Conservation (phyloP, 2,888 invertebrate genomes). For the Scaptomyza reducta region DNA sequence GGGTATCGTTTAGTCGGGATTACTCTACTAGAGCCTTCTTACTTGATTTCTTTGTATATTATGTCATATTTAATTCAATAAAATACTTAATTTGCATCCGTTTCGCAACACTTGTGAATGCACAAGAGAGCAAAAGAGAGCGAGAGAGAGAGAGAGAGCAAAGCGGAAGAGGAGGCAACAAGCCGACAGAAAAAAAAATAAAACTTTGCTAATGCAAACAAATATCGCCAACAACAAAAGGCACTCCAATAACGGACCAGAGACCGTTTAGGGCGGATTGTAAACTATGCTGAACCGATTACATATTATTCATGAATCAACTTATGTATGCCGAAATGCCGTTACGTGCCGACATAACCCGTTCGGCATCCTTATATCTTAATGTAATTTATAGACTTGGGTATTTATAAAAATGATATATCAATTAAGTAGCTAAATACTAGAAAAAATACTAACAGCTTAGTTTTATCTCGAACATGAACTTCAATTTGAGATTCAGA, state of each 20-base stretch:
- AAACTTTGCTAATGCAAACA: neutral
- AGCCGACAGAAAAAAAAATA: conserved; percentile 1
- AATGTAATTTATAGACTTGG: conserved; percentile 3
- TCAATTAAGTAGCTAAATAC: neutral
- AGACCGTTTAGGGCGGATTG: conserved; percentile 25
- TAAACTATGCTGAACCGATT: conserved; percentile 52
- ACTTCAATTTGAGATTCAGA: neutral
- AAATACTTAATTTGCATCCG: conserved; percentile 59
- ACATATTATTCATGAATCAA: conserved; percentile 70
- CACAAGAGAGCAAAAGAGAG: conserved; percentile 1
- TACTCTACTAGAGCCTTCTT: no score
- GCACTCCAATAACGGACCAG: conserved; percentile 47
- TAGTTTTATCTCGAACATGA: neutral
- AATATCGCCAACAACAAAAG: conserved; percentile 39
- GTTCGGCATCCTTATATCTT: conserved; percentile 29
- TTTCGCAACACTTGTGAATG: conserved; percentile 25
- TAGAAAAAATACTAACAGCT: neutral
- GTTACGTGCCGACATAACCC: conserved; percentile 19
- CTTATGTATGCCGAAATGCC: conserved; percentile 8
- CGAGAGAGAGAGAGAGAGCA: conserved; percentile 11
- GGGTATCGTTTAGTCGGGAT: no score
- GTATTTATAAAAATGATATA: neutral
- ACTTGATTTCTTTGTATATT: conserved; percentile 48
- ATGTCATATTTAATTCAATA: conserved; percentile 66
- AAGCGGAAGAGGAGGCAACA: conserved; percentile 29